Evolutionary conservation across 2,113 vertebrate species (phyloP).

Genomic region (Electrona antarctica): DNA sequence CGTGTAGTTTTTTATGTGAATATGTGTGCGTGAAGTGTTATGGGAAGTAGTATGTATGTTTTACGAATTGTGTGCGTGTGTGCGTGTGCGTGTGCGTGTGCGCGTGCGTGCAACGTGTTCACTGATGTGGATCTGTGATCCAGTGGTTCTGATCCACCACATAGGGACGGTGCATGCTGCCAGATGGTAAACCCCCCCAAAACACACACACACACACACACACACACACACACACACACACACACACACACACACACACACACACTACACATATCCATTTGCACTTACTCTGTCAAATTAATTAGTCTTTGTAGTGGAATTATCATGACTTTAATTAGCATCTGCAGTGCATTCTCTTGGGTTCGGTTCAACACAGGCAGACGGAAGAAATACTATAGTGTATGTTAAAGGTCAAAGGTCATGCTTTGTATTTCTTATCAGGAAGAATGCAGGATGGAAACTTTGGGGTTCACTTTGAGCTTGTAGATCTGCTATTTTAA

Average conservation of each 20-base stretch:
- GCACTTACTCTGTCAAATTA: constrained; percentile 52
- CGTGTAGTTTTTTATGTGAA: background rate
- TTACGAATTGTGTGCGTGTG: constrained; percentile 34
- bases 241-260: constrained; percentile 17
- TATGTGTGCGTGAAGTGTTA: too few species aligned
- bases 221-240: constrained; percentile 16
- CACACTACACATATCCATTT: constrained; percentile 16
- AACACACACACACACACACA: constrained; percentile 13
- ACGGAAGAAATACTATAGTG: too few species aligned
- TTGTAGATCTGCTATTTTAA: too few species aligned
- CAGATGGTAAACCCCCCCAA: constrained; percentile 83
- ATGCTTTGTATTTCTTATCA: too few species aligned
- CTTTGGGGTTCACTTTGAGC: too few species aligned
- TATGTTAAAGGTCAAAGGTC: too few species aligned
- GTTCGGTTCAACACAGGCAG: too few species aligned
- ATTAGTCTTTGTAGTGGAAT: constrained; percentile 54
- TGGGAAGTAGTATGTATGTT: too few species aligned
- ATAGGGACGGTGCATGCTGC: constrained; percentile 87
- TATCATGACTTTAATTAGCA: background rate
- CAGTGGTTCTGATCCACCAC: constrained; percentile 89
- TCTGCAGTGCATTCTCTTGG: too few species aligned
- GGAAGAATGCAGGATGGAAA: too few species aligned
- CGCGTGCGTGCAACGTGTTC: constrained; percentile 54
- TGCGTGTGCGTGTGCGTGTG: background rate
- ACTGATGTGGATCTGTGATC: constrained; percentile 93